Evolutionary conservation across 23 tunicate genomes (phyloP).

Genomic region (Clavelina lepadiformis): DNA sequence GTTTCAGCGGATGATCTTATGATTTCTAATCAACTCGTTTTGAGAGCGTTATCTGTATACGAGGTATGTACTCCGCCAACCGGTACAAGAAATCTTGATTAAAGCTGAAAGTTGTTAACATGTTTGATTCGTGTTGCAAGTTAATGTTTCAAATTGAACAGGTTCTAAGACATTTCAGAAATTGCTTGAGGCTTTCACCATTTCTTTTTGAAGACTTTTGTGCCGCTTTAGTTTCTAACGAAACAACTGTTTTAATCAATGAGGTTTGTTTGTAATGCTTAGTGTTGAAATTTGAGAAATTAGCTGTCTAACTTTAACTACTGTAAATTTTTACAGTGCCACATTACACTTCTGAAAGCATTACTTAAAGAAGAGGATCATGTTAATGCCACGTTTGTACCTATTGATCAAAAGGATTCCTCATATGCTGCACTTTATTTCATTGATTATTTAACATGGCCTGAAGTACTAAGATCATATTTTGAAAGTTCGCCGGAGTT

Average conservation of each 20-base stretch:
- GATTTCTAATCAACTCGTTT: slow-evolving; percentile 43
- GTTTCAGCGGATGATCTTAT: slow-evolving; percentile 60
- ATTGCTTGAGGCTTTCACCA: slow-evolving; percentile 65
- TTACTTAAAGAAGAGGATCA: slow-evolving; percentile 73
- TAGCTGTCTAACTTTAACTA: not conserved
- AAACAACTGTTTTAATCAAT: slow-evolving; percentile 47
- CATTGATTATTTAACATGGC: slow-evolving; percentile 82
- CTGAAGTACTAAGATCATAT: slow-evolving; percentile 56
- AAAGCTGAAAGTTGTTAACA: not conserved
- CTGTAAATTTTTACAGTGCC: slow-evolving; percentile 48
- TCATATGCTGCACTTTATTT: slow-evolving; percentile 38
- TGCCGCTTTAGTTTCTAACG: slow-evolving; percentile 64
- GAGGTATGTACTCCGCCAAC: no score
- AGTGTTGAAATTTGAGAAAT: not conserved
- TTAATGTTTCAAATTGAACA: not conserved
- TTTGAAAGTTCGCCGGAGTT: slow-evolving; percentile 56
- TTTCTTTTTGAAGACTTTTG: slow-evolving; percentile 91
- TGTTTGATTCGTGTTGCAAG: not conserved
- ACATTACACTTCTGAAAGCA: slow-evolving; percentile 49
- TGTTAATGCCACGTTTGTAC: slow-evolving; percentile 37
- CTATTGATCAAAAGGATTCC: slow-evolving; percentile 82
- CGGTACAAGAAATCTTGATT: not conserved
- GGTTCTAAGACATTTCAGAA: slow-evolving; percentile 72
- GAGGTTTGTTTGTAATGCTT: no score
- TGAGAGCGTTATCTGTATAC: slow-evolving; percentile 67